Base-by-base conservation (phyloP, 2,888 invertebrate genomes). In the Tetranychus piercei region DNA sequence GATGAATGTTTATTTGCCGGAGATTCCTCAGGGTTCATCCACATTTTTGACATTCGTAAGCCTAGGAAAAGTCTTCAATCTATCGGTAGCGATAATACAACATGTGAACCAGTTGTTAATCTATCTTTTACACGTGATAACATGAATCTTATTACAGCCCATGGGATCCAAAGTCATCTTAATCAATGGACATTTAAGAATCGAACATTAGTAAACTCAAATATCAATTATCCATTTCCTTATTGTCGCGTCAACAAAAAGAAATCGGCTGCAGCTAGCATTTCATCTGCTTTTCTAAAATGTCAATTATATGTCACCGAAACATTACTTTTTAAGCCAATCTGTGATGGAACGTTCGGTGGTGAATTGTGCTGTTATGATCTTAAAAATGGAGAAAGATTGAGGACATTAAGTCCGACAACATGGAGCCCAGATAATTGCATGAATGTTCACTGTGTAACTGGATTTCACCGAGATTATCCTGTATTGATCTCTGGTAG, bases 1-100 rank as follows among this genome's bases (percentile, higher is more conserved):
- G 22, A 67, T n/a, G 74, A 75, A 22, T 76, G 77, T 70, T 65
- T 77, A 20, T 74, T 77, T 76, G 74, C 73, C 5, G 77, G 75
- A 55, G 76, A 76, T 67, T 73, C 74, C 20, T 71, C 72, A 7
- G 77, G 77, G 34, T 75, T 65, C 44, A 64, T 77, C 15, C 73
- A 74, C 34, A 23, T 77, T 15, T 77, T 74, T 73, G 77, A 77
- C 69, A 77, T 75, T 43, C 74, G 77, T 20, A 44, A 64, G 4
- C 44, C 75, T 8, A n/a, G 55, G 18, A 44, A 76, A 44, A n/a
- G 66, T 45, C 23, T 74, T 44, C 69, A 72, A 70, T 45, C 71
- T 15, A 45, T 71, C 6, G 73, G 69, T 9, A 55, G 71, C 66
- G 75, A 74, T 20, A 22, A 76, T 55, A 44, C 71, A 18, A 65